These are phyloP conservation scores for Mizuhopecten yessoensis DNA, from an alignment of 1,140 invertebrate species.

Conservation along the genomic window DNA sequence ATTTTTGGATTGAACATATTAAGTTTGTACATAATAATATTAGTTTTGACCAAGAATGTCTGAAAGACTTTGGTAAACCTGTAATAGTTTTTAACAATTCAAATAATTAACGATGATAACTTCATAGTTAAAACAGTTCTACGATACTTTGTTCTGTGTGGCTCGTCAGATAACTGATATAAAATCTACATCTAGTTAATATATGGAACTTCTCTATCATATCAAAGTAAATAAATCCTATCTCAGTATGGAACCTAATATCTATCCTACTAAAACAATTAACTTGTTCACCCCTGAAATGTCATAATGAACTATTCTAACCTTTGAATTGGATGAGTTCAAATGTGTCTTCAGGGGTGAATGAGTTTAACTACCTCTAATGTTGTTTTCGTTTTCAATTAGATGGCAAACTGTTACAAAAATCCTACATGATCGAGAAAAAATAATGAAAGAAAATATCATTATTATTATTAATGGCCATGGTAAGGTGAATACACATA, in stretches of 20 bases:
- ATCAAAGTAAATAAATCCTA: background rate
- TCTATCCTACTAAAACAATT: no score
- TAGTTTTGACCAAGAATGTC: slow-evolving; percentile 26
- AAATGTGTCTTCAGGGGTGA: no score
- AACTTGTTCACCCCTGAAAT: no score
- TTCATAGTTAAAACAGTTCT: background rate
- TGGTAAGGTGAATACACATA: no score
- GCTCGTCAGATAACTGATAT: background rate
- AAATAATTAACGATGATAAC: background rate
- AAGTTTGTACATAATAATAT: background rate
- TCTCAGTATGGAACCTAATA: background rate
- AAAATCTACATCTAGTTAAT: background rate
- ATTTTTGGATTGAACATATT: background rate
- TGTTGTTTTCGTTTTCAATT: no score
- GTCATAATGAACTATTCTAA: no score
- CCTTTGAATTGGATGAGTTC: no score
- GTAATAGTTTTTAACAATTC: background rate
- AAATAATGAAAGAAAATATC: no score
- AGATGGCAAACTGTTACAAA: no score
- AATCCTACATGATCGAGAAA: no score
- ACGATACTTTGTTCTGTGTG: background rate
- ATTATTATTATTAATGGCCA: no score
- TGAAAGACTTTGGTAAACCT: slow-evolving; percentile 34
- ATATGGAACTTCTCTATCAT: background rate
- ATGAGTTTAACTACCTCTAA: no score